Evolutionary conservation across 2,113 vertebrate genomes (phyloP).

Genomic region (Calonectris borealis): DNA sequence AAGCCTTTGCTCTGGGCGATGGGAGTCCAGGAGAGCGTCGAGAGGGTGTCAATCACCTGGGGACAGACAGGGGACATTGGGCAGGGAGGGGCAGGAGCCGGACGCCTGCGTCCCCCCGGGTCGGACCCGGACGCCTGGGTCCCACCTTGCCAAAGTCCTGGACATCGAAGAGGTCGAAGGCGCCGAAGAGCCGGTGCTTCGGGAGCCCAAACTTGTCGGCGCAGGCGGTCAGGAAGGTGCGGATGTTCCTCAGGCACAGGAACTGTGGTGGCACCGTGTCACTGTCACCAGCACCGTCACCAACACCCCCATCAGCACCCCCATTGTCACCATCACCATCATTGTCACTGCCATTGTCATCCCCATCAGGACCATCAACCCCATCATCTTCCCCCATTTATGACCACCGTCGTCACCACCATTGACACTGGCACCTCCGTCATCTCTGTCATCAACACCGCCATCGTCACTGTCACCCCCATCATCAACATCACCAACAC

Average conservation of each 20-base stretch:
- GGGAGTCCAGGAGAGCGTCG: constrained; percentile 8
- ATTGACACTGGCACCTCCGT: too few species aligned
- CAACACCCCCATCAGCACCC: background rate
- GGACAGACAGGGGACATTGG: background rate
- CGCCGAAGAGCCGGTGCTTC: constrained; percentile 89
- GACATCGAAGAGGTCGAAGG: constrained; percentile 95
- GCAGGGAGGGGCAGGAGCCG: fast-evolving
- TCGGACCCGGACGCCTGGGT: fast-evolving
- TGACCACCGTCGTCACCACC: background rate
- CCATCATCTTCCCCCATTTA: background rate
- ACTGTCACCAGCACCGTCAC: fast-evolving
- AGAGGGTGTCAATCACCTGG: constrained; percentile 34
- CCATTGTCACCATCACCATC: background rate
- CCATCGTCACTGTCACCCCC: fast-evolving
- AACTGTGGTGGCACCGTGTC: constrained; percentile 72
- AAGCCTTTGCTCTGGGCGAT: constrained; percentile 35
- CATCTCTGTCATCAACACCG: background rate
- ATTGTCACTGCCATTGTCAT: fast-evolving
- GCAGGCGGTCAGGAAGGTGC: constrained; percentile 85
- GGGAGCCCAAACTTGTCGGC: constrained; percentile 85
- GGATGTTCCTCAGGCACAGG: constrained; percentile 95
- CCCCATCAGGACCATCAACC: background rate
- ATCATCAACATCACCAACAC: fast-evolving
- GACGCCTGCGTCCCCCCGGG: fast-evolving
- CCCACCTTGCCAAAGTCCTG: constrained; percentile 92